Evolutionary conservation across 2,888 invertebrate species (phyloP), one percentile per base, ranked within the genome.

Genomic region (Pardosa pseudoannulata): DNA sequence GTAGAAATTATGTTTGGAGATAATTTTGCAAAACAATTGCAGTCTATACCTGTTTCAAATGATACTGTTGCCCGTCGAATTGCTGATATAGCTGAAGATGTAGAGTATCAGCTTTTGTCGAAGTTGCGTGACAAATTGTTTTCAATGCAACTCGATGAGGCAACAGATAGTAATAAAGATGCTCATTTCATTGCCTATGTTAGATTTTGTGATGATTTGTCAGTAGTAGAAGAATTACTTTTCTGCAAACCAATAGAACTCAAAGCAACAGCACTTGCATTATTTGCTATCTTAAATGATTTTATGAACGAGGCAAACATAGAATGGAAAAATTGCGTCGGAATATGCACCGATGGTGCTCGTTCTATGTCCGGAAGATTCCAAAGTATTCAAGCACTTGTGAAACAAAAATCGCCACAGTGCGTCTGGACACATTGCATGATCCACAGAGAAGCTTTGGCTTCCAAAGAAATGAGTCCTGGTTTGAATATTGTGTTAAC

Each of bases 261-360:
- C 73, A 56, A 56, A 73, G 13, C 73, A 73, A 73, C 73, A 72
- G 70, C 70, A 27, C 70, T 70, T 27, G 16, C 41, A 39, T 70
- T 70, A 70, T 70, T 70, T 70, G 70, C 41, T 70, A 70, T 70
- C 27, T 50, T 62, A 79, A 71, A 41, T 71, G 62, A 39, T 71
- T 79, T 70, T 79, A 36, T 71, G 79, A 71, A 39, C 29, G 79
- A 71, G 68, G 78, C 68, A 78, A 78, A 79, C 62, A 79, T 62
- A 71, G 62, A 79, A 71, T 79, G 70, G 64, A 79, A 79, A 79
- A 71, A 79, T 71, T 79, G 79, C 79, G 71, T 79, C 71, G 71
- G 79, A 79, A 79, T 79, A 79, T 79, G 79, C 79, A 71, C 70
- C 71, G 71, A 79, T 79, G 79, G 62, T 71, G 64, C 71, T 71